Evolutionary conservation across 1,140 invertebrate species (phyloP).

Genomic region (Drosophila punjabiensis): DNA sequence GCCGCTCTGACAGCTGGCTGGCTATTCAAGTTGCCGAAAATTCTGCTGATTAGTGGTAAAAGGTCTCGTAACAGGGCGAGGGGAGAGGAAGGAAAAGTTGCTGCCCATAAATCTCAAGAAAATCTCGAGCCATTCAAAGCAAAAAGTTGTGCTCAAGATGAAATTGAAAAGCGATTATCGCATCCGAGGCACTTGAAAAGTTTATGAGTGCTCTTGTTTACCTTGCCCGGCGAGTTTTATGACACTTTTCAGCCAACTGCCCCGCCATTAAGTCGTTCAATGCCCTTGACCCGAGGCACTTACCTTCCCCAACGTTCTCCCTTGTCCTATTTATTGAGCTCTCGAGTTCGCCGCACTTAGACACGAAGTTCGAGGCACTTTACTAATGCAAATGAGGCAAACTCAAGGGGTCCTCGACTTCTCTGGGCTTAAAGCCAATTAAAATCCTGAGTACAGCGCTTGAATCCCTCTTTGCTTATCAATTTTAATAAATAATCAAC

Average conservation of each 20-base stretch:
- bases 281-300: conserved; percentile 35
- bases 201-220: conserved; percentile 34
- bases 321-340: conserved; percentile 6
- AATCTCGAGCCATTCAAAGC: conserved; percentile 8
- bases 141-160: conserved; percentile 18
- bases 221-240: conserved; percentile 27
- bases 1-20: conserved; percentile 6
- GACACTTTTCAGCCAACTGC: conserved; percentile 34
- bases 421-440: conserved; percentile 35
- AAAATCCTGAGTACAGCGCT: conserved; percentile 17
- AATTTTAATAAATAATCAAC: conserved; percentile 42
- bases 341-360: conserved; percentile 32
- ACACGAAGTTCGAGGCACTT: conserved; percentile 36
- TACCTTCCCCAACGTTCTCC: conserved; percentile 34
- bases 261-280: conserved; percentile 12
- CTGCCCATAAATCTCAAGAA: conserved; percentile 34
- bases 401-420: conserved; percentile 24
- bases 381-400: conserved; percentile 39
- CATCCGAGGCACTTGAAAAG: conserved; percentile 24
- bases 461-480: conserved; percentile 7
- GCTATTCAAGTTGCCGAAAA: conserved; percentile 44
- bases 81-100: background rate
- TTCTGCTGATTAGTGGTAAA: conserved; percentile 49
- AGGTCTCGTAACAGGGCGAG: background rate
- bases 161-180: conserved; percentile 47